A percentile compares a stretch with the other conserved stretches of the same genome.
phyloP scores from a whole-genome alignment of 1,140 invertebrate genomes.

The Goniozus legneri region DNA sequence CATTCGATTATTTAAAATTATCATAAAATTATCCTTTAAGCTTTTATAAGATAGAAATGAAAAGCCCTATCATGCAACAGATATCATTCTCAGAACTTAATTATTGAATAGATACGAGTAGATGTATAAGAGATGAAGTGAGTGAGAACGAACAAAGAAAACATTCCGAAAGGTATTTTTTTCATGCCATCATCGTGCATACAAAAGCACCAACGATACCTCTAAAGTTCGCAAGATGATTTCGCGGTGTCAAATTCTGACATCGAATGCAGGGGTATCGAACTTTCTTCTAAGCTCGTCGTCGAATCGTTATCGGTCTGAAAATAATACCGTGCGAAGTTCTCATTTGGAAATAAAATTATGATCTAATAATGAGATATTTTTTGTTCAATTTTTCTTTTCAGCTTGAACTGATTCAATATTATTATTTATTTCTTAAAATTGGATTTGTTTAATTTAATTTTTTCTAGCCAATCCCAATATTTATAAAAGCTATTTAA shows the following conservation, averaged over 20 bases:
- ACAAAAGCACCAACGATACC: conserved; percentile 26
- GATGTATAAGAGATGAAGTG: neutral
- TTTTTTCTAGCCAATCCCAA: no score
- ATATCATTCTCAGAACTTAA: neutral
- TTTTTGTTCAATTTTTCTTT: no score
- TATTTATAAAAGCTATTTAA: no score
- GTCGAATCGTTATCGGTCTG: conserved; percentile 45
- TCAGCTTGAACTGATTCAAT: no score
- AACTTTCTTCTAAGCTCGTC: conserved; percentile 42
- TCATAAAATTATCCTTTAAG: no score
- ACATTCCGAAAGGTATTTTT: no score
- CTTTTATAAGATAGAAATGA: conserved; percentile 1
- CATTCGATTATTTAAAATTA: no score
- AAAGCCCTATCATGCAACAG: conserved; percentile 9
- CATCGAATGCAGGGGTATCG: conserved; percentile 45
- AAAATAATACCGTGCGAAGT: conserved; percentile 30
- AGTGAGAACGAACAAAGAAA: neutral
- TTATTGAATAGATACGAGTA: neutral
- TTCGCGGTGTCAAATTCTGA: conserved; percentile 36
- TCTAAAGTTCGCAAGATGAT: conserved; percentile 37
- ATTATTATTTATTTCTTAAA: no score
- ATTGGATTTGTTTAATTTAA: no score
- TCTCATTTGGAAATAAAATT: neutral
- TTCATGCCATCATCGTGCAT: neutral
- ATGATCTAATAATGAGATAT: no score